Evolutionary conservation across 2,113 vertebrate genomes (phyloP).

Genomic region (Salvelinus sp.): DNA sequence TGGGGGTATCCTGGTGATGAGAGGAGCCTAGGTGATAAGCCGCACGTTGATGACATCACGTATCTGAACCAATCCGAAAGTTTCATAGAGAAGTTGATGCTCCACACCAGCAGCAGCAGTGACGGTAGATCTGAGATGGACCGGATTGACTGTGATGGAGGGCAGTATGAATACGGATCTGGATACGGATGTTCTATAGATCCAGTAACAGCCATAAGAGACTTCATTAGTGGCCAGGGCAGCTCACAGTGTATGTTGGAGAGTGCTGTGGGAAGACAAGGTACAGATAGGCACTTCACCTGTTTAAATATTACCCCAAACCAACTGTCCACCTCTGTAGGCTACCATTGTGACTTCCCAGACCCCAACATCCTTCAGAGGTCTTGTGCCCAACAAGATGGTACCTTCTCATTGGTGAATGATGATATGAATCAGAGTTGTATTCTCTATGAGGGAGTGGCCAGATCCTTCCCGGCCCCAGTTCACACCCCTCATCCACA

Average conservation of each 20-base stretch:
- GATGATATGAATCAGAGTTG: constrained; percentile 19
- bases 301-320: constrained; percentile 11
- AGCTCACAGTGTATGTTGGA: background rate
- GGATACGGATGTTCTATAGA: constrained; percentile 22
- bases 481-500: constrained; percentile 28
- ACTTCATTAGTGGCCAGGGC: background rate
- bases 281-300: constrained; percentile 17
- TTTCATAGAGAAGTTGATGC: constrained; percentile 18
- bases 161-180: constrained; percentile 16
- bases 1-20: constrained; percentile 39
- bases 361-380: constrained; percentile 29
- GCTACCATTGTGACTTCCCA: constrained; percentile 7
- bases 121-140: constrained; percentile 11
- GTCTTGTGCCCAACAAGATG: constrained; percentile 16
- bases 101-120: background rate
- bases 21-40: constrained; percentile 1
- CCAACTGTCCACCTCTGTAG: constrained; percentile 9
- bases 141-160: constrained; percentile 5
- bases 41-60: constrained; percentile 14
- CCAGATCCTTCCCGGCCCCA: constrained; percentile 70
- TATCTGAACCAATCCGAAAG: constrained; percentile 22
- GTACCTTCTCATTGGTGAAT: constrained; percentile 26
- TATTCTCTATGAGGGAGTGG: constrained; percentile 70
- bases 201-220: background rate
- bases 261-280: constrained; percentile 1